Conservation (phyloP, 2,113 vertebrate genomes). For the Misgurnus anguillicaudatus region DNA sequence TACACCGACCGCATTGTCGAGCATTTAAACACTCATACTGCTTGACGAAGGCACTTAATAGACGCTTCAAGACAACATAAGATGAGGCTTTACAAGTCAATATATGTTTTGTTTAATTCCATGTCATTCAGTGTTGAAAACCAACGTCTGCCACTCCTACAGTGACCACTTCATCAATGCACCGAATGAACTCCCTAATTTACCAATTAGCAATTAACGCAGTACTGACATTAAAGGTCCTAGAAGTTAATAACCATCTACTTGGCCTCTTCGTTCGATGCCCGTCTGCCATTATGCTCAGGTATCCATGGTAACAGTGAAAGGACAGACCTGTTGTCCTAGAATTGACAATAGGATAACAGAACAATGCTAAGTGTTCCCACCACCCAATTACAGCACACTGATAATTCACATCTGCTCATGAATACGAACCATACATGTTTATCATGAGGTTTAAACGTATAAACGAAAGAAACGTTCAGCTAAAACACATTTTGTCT, state of each 20-base stretch:
- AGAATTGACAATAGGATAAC: conserved; percentile 39
- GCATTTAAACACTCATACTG: too few species aligned
- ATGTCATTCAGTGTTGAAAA: too few species aligned
- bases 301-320: conserved; percentile 39
- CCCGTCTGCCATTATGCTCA: conserved; percentile 41
- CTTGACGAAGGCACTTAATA: too few species aligned
- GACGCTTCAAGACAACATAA: too few species aligned
- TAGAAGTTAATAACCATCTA: conserved; percentile 25
- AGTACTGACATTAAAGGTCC: conserved; percentile 25
- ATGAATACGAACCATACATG: conserved; percentile 22
- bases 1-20: too few species aligned
- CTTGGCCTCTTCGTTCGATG: conserved; percentile 33
- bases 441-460: conserved; percentile 21
- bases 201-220: conserved; percentile 43
- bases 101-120: too few species aligned
- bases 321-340: conserved; percentile 31
- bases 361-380: conserved; percentile 16
- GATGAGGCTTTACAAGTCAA: too few species aligned
- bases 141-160: background rate
- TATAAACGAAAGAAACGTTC: background rate
- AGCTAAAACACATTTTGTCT: background rate
- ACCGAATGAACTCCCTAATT: conserved; percentile 19
- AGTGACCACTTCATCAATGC: conserved; percentile 2
- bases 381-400: conserved; percentile 46
- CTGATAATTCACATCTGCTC: conserved; percentile 18